A percentile compares a stretch with the other conserved stretches of the same genome.
phyloP scores from a whole-genome alignment of 2,113 vertebrate species.

The Megaceryle maxima region DNA sequence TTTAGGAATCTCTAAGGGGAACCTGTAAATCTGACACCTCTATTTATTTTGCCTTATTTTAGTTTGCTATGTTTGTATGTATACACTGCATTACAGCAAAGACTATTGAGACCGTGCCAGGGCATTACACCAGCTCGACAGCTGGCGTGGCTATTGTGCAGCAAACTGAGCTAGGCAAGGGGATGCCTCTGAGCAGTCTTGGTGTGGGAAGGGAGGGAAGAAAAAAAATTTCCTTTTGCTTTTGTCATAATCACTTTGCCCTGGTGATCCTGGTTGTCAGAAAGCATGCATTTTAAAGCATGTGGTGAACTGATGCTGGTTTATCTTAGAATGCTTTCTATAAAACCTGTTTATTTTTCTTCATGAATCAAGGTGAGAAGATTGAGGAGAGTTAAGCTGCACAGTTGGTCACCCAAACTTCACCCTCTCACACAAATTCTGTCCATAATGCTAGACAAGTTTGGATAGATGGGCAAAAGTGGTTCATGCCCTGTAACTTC shows the following conservation, averaged over 20 bases:
- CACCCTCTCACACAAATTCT: neutral
- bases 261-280: neutral
- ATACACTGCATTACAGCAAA: constrained; percentile 79
- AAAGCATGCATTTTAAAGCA: neutral
- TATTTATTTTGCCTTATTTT: constrained; percentile 93
- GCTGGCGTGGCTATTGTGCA: neutral
- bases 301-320: neutral
- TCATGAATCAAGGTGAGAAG: neutral
- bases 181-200: neutral
- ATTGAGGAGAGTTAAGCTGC: neutral
- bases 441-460: neutral
- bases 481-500: neutral
- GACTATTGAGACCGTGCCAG: constrained; percentile 73
- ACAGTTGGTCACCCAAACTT: neutral
- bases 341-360: neutral
- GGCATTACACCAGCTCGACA: constrained; percentile 46
- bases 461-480: neutral
- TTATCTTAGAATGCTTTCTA: neutral
- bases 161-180: neutral
- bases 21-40: constrained; percentile 87
- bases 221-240: neutral
- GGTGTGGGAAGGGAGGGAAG: neutral
- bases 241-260: neutral
- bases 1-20: constrained; percentile 81
- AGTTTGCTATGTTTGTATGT: constrained; percentile 88